phyloP scores from a whole-genome alignment of 2,797 vertebrate species.

The Notolepis coatsorum region DNA sequence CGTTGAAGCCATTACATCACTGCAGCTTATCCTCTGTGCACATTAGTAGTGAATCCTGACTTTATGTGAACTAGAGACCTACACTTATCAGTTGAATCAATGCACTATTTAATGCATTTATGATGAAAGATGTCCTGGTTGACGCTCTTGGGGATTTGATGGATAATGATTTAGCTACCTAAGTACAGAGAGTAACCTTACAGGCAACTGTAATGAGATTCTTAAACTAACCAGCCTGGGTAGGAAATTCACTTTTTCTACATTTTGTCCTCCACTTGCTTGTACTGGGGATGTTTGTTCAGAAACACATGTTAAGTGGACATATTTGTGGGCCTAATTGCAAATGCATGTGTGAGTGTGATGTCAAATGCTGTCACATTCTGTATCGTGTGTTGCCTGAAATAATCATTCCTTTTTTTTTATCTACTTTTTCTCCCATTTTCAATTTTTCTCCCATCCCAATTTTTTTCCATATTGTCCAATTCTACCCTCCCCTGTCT shows the following conservation, averaged over 20 bases:
- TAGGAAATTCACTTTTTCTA: no score
- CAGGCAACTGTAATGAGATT: no score
- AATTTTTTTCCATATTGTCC: no score
- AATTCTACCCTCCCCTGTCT: no score
- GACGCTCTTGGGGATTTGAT: conserved; percentile 30
- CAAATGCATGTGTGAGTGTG: conserved; percentile 2
- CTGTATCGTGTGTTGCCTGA: conserved; percentile 47
- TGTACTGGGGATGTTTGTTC: conserved; percentile 84
- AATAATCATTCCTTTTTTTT: conserved; percentile 33
- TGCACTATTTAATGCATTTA: conserved; percentile 20
- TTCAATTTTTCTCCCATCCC: no score
- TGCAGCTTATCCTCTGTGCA: conserved; percentile 49
- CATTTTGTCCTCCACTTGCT: conserved; percentile 99
- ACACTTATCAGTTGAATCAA: conserved; percentile 48
- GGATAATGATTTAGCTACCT: no score
- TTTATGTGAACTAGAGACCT: conserved; percentile 40
- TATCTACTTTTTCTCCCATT: no score
- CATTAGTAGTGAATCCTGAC: conserved; percentile 43
- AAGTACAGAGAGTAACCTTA: no score
- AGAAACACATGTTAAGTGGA: conserved; percentile 38
- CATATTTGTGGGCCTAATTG: conserved; percentile 2
- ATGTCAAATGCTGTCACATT: conserved; percentile 45
- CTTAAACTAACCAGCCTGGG: no score
- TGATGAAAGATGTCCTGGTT: conserved; percentile 39
- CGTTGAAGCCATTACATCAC: conserved; percentile 52